These are phyloP conservation scores for Sander vitreus DNA, from an alignment of 2,113 vertebrate species.

Conservation along the genomic window DNA sequence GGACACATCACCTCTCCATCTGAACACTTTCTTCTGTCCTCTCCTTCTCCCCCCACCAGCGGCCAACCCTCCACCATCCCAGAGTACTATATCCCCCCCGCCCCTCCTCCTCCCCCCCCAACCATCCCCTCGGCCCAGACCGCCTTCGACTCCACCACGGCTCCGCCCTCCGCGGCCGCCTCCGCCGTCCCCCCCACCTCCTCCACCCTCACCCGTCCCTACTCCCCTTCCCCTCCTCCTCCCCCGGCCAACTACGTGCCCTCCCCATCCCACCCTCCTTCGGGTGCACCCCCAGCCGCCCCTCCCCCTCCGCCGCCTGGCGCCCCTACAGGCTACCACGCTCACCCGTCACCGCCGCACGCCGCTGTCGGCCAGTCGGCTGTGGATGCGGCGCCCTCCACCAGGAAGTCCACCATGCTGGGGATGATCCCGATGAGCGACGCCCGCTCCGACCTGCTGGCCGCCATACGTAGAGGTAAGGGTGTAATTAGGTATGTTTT, in stretches of 20 bases:
- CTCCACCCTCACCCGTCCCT: conserved; percentile 75
- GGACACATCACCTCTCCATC: too few relatives aligned
- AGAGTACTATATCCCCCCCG: conserved; percentile 90
- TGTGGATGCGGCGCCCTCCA: conserved; percentile 55
- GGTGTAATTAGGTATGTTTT: not conserved
- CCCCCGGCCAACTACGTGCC: conserved; percentile 83
- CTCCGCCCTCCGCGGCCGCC: conserved; percentile 65
- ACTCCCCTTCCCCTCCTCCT: conserved; percentile 86
- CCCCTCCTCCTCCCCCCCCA: conserved; percentile 89
- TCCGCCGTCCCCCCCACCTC: conserved; percentile 88
- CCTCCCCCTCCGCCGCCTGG: conserved; percentile 63
- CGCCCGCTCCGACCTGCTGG: conserved; percentile 92
- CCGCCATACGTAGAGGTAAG: conserved; percentile 92
- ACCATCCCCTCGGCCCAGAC: conserved; percentile 91
- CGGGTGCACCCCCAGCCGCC: conserved; percentile 75
- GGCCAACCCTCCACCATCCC: conserved; percentile 86
- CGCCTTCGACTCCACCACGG: conserved; percentile 88
- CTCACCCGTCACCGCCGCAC: conserved; percentile 77
- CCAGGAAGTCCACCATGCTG: conserved; percentile 87
- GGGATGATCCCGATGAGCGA: conserved; percentile 92
- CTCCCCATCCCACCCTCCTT: conserved; percentile 81
- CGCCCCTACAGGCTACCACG: conserved; percentile 49
- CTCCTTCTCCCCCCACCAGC: conserved; percentile 53
- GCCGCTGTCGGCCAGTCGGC: conserved; percentile 72
- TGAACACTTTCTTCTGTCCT: not conserved